Evolutionary conservation across 1,140 invertebrate species (phyloP).

Genomic region (Geopemphigus sp.): DNA sequence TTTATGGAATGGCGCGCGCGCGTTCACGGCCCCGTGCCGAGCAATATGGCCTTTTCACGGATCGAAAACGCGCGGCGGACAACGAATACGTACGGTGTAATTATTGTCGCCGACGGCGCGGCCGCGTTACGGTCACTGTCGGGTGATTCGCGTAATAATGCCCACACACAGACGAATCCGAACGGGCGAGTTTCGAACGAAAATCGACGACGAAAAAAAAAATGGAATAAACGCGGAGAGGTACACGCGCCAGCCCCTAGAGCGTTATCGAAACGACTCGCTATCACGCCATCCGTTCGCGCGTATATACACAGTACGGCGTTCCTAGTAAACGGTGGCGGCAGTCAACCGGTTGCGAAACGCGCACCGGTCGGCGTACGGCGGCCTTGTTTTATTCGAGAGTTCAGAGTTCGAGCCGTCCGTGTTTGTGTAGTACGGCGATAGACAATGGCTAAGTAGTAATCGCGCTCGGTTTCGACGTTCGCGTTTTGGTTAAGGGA

Average conservation of each 20-base stretch:
- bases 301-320: not conserved
- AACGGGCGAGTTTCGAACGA: not conserved
- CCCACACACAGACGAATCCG: not conserved
- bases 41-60: too few species aligned
- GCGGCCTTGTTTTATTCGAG: not conserved
- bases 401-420: not conserved
- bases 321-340: not conserved
- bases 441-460: not conserved
- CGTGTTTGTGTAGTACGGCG: not conserved
- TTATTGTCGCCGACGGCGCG: too few species aligned
- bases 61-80: too few species aligned
- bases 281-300: not conserved
- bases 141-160: too few species aligned
- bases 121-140: too few species aligned
- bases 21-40: too few species aligned
- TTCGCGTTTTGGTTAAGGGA: too few species aligned
- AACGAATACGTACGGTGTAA: too few species aligned
- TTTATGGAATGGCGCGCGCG: too few species aligned
- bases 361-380: not conserved
- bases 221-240: not conserved
- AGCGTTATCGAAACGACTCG: conserved; percentile 11
- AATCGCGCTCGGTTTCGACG: too few species aligned
- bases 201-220: not conserved
- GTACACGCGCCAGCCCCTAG: not conserved
- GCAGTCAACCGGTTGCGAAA: not conserved